Evolutionary conservation across 1,140 invertebrate species (phyloP).

Genomic region (Amyelois transitella): DNA sequence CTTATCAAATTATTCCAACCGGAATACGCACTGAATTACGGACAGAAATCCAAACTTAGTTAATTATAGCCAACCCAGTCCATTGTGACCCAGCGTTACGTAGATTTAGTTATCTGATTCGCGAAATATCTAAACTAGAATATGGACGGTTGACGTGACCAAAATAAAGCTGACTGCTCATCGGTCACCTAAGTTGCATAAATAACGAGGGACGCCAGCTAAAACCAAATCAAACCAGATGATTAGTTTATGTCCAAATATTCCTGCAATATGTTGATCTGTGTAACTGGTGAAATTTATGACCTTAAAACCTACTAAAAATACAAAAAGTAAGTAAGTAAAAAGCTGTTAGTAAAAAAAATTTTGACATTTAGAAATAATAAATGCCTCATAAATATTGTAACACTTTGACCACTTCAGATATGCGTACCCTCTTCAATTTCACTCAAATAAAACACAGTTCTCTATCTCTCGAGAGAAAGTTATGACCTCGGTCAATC

Average conservation of each 20-base stretch:
- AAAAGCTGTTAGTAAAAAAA: too few species aligned
- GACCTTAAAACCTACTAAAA: too few species aligned
- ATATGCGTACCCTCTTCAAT: too few species aligned
- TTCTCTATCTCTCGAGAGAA: too few species aligned
- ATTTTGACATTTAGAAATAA: too few species aligned
- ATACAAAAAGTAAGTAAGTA: too few species aligned
- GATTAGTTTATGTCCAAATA: too few species aligned
- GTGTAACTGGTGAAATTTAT: background rate
- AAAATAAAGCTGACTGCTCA: background rate
- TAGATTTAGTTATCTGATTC: slow-evolving; percentile 4
- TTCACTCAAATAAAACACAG: too few species aligned
- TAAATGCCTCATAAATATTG: too few species aligned
- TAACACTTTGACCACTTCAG: too few species aligned
- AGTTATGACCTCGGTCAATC: too few species aligned
- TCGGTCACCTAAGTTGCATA: background rate
- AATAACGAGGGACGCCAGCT: background rate
- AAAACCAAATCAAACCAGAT: background rate
- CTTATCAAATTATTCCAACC: slow-evolving; percentile 4
- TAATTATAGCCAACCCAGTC: slow-evolving; percentile 1
- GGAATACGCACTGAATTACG: slow-evolving; percentile 1
- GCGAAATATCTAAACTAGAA: slow-evolving; percentile 4
- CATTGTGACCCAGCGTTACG: background rate
- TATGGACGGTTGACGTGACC: background rate
- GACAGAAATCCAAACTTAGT: slow-evolving; percentile 4
- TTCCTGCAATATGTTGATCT: too few species aligned